Conservation (phyloP, 2,888 invertebrate species). For the Dioctria linearis region DNA sequence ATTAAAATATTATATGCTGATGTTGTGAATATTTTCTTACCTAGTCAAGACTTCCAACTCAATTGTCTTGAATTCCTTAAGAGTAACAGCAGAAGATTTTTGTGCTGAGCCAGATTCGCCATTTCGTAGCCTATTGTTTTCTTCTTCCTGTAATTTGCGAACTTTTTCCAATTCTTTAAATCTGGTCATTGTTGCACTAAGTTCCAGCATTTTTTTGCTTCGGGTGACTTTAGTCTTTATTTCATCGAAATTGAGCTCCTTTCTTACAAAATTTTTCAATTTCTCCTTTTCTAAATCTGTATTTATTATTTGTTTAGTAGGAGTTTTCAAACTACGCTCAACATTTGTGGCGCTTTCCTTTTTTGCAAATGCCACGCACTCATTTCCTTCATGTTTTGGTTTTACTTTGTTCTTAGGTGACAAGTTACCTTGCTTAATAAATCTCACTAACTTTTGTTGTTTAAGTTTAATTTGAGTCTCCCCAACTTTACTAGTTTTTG, state of each 20-base stretch:
- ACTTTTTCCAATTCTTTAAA: constrained; percentile 79
- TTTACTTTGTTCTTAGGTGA: constrained; percentile 67
- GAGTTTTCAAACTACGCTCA: constrained; percentile 66
- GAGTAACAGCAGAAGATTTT: constrained; percentile 67
- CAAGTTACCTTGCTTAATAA: constrained; percentile 68
- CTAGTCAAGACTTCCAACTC: constrained; percentile 84
- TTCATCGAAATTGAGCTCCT: constrained; percentile 79
- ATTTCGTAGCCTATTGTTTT: constrained; percentile 65
- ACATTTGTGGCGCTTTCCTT: constrained; percentile 65
- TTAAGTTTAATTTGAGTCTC: constrained; percentile 62
- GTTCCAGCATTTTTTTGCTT: constrained; percentile 79
- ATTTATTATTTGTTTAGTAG: constrained; percentile 60
- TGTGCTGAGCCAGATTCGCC: constrained; percentile 63
- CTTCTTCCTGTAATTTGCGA: constrained; percentile 70
- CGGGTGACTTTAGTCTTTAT: constrained; percentile 79
- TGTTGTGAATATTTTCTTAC: constrained; percentile 69
- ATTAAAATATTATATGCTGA: constrained; percentile 19
- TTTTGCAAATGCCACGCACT: constrained; percentile 60
- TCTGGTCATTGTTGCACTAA: constrained; percentile 78
- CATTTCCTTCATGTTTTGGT: constrained; percentile 44
- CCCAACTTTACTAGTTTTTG: constrained; percentile 51
- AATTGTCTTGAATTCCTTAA: constrained; percentile 81
- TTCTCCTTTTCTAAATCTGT: constrained; percentile 69
- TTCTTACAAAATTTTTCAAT: constrained; percentile 71
- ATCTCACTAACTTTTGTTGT: constrained; percentile 67